Evolutionary conservation across 2,113 vertebrate species (phyloP).

Genomic region (Hippocampus barbouri): DNA sequence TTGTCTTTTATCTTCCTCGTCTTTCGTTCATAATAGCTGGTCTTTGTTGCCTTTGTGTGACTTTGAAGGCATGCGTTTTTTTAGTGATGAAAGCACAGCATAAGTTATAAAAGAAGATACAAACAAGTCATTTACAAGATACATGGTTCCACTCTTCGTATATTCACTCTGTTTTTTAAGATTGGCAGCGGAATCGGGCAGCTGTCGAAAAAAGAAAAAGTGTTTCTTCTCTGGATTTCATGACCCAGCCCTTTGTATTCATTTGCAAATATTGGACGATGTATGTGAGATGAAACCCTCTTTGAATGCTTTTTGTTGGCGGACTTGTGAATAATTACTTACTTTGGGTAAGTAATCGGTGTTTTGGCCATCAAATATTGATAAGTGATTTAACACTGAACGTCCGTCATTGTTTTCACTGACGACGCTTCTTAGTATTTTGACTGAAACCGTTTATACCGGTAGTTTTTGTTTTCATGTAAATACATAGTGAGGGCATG

Average conservation of each 20-base stretch:
- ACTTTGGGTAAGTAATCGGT: not conserved
- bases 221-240: too few relatives aligned
- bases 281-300: too few relatives aligned
- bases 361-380: not conserved
- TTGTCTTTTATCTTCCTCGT: slow-evolving; percentile 13
- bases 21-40: not conserved
- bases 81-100: not conserved
- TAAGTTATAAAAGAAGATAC: not conserved
- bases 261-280: not conserved
- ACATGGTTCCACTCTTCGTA: not conserved
- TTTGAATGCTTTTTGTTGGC: too few relatives aligned
- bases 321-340: not conserved
- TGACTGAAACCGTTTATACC: not conserved
- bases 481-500: not conserved
- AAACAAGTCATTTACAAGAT: not conserved
- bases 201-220: too few relatives aligned
- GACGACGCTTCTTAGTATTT: not conserved
- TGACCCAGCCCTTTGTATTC: not conserved
- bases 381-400: not conserved
- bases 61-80: not conserved
- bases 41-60: not conserved
- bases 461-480: not conserved
- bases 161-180: not conserved
- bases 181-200: too few relatives aligned
- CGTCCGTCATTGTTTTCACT: not conserved